Base-by-base conservation (phyloP, 2,113 vertebrate species). In the Numenius arquata region DNA sequence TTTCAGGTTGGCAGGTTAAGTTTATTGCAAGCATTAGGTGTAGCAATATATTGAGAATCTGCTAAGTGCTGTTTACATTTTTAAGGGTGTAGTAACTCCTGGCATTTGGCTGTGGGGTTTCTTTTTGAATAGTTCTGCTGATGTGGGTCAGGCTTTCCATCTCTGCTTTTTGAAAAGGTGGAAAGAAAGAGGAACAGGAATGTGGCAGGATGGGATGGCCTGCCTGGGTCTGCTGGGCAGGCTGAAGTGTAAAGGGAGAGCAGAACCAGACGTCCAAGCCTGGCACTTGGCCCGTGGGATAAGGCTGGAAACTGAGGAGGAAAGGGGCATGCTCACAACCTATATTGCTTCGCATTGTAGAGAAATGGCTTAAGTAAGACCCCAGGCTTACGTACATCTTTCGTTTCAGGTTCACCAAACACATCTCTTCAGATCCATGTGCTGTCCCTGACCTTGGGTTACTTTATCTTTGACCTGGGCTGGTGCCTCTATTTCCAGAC, bases 391-490 rank as follows among this genome's bases (percentile, higher is more conserved):
- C 0, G 13, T 12, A 2, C 2, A 1, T 41, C 30, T 73, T 50
- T 20, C 15, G 27, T 94, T 94, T 47, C 94, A 99, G 99, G 99
- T 29, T 98, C 98, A 7, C 98, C 98, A 67, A 99, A 99, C 98
- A 99, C 98, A 15, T 16, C 98, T 65, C 98, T 99, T 53, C 99
- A 99, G 96, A 97, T 97, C 50, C 97, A 95, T 2, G 98, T 98
- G 86, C 95, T 99, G 95, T 96, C 98, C 74, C 68, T 99, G 68
- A 98, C 98, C 41, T 97, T 99, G 95, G 98, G 99, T 84, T 99
- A 99, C 97, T 99, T 99, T 62, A 92, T 99, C 66, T 99, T 99
- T 21, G 99, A 99, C 95, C 98, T 99, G 98, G 98, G 97, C 95
- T 99, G 99, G 99, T 99, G 99, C 65, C 86, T 99, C 14, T 98